phyloP scores from a whole-genome alignment of 1,140 invertebrate species.

The Neodiprion pinetum region DNA sequence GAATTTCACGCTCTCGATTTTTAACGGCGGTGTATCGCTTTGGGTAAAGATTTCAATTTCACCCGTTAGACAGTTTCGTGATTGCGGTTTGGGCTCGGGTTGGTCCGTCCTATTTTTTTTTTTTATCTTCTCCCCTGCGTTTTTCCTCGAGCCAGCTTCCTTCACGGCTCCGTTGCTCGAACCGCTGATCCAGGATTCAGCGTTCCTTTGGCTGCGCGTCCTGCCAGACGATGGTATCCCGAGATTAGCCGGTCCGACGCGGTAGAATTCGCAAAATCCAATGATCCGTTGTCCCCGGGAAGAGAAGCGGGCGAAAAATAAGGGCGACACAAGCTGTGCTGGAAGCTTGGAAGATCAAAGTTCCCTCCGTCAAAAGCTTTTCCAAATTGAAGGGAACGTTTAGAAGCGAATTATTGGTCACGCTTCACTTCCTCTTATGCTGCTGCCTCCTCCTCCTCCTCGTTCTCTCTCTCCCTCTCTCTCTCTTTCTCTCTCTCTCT shows the following conservation, averaged over 20 bases:
- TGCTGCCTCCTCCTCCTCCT: neutral
- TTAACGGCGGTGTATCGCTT: too few species aligned
- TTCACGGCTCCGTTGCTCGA: neutral
- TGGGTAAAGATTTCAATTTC: too few species aligned
- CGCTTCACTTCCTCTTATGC: neutral
- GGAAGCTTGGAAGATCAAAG: neutral
- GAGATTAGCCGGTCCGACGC: neutral
- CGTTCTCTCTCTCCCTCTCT: too few species aligned
- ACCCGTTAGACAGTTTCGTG: too few species aligned
- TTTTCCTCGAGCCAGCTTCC: neutral
- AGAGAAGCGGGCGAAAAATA: neutral
- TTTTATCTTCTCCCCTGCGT: neutral
- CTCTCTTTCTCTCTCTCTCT: too few species aligned
- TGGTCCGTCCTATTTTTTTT: too few species aligned
- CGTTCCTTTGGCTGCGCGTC: neutral
- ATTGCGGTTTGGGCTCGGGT: too few species aligned
- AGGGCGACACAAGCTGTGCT: neutral
- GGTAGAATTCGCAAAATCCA: conserved; percentile 1
- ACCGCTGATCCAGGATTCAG: neutral
- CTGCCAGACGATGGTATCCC: neutral
- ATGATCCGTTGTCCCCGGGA: neutral
- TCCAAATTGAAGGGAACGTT: neutral
- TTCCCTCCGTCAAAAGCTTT: neutral
- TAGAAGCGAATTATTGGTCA: neutral
- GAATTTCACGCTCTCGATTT: too few species aligned